Base-by-base conservation (phyloP, 2,888 invertebrate species). In the Hemicrepidius hirtus region DNA sequence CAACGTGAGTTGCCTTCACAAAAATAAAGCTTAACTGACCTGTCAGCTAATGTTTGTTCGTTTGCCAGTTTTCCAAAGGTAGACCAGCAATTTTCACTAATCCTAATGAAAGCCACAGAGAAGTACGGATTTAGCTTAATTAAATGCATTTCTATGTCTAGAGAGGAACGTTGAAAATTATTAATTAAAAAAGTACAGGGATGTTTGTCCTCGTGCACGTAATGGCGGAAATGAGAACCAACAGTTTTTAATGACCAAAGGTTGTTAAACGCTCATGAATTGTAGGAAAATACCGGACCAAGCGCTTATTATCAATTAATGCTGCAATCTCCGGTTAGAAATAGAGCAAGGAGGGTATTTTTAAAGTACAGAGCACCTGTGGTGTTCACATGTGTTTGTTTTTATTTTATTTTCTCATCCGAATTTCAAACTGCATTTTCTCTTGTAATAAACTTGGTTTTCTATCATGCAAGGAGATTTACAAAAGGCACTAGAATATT, bases 301-400 rank as follows among this genome's bases (percentile, higher is more conserved):
- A 49, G 35, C 55, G 55, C 66, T 60, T 60, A 68, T 68, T 68
- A 68, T 63, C 68, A 68, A 68, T 68, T 68, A 68, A 68, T 62
- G 62, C 59, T 40, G 62, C 68, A 68, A 68, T 68, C 68, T 68
- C 68, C 68, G 68, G 62, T 68, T 62, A 68, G 60, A 63, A 63
- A 68, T 63, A 62, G 46, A 68, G 28, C 68, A 68, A 68, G 68
- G 49, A 60, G 32, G 24, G 57, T 44, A 55, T 44, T 66, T 63
- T 55, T 66, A 57, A 57, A 64, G 35, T 21, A 35, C 28, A 10
- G 49, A 55, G 66, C 66, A 66, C 66, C 66, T 66, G 66, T 66
- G 44, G 66, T 41, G 12, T 32, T 53, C 66, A 44, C 44, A 44
- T 41, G 18, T 46, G 24, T 41, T 24, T 44, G 37, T 57, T 57